A percentile compares a stretch with the other conserved stretches of the same genome.
Evolutionary conservation across 2,888 invertebrate genomes (phyloP).

Genomic region (Acleris holmiana): DNA sequence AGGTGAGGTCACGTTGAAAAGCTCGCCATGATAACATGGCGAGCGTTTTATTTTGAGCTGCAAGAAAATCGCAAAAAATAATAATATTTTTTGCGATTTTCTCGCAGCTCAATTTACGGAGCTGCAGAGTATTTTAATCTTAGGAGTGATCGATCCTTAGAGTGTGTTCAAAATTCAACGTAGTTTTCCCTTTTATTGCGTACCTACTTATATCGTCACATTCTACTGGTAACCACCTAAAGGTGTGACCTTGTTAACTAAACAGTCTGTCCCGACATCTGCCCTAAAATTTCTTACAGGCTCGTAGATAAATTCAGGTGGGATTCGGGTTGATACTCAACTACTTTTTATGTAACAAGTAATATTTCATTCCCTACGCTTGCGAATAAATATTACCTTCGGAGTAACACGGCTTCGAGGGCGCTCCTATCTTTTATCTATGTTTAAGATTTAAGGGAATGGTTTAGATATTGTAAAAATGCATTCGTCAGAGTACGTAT

Average conservation of each 20-base stretch:
- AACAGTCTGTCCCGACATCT: neutral
- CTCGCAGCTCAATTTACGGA: too few relatives aligned
- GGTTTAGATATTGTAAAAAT: too few relatives aligned
- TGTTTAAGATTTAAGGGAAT: neutral
- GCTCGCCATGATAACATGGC: too few relatives aligned
- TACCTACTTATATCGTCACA: neutral
- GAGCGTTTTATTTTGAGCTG: too few relatives aligned
- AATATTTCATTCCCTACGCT: constrained; percentile 25
- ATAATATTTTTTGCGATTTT: too few relatives aligned
- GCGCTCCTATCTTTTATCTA: constrained; percentile 5
- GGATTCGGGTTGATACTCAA: neutral
- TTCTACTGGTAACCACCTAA: neutral
- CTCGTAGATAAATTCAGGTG: constrained; percentile 8
- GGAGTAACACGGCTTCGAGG: constrained; percentile 10
- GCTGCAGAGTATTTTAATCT: too few relatives aligned
- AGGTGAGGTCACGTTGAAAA: too few relatives aligned
- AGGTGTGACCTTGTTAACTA: neutral
- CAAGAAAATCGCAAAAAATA: too few relatives aligned
- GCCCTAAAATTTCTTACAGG: constrained; percentile 2
- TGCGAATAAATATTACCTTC: constrained; percentile 14
- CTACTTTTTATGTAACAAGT: constrained; percentile 17
- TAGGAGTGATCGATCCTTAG: too few relatives aligned
- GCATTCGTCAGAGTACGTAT: too few relatives aligned
- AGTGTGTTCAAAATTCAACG: too few relatives aligned
- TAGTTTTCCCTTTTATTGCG: neutral